Conservation (phyloP, 2,797 vertebrate species). For the Vireo griseus region DNA sequence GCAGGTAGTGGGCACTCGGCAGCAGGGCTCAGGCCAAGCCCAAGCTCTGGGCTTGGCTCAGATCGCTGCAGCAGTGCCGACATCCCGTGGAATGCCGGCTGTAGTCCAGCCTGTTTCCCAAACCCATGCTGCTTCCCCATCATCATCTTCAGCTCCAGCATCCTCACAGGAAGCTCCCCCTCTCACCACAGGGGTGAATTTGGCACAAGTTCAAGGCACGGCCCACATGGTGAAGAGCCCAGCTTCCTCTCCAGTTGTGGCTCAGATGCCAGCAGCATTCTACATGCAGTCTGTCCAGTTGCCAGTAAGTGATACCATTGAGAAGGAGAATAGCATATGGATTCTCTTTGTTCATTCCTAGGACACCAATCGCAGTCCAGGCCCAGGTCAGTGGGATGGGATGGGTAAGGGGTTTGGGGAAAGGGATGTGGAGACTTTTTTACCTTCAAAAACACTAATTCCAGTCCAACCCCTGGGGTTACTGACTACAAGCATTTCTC, state of each 20-base stretch:
- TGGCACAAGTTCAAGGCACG: conserved; percentile 73
- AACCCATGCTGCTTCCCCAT: conserved; percentile 63
- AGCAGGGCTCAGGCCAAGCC: conserved; percentile 83
- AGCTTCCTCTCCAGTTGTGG: conserved; percentile 67
- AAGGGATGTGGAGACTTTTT: neutral
- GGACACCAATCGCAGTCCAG: conserved; percentile 17
- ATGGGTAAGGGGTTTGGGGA: conserved; percentile 18
- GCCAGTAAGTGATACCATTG: conserved; percentile 73
- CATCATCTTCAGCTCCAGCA: conserved; percentile 56
- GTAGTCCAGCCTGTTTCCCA: conserved; percentile 74
- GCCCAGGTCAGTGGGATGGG: conserved; percentile 42
- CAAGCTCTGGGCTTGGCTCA: conserved; percentile 88
- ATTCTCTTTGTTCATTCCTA: conserved; percentile 52
- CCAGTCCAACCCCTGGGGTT: neutral
- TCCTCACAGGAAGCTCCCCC: conserved; percentile 70
- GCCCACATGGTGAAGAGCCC: conserved; percentile 74
- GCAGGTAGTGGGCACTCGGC: conserved; percentile 92
- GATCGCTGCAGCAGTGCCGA: conserved; percentile 75
- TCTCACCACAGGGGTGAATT: conserved; percentile 62
- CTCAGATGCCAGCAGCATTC: conserved; percentile 76
- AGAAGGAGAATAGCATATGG: conserved; percentile 9
- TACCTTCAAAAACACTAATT: neutral
- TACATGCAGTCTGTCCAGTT: conserved; percentile 79
- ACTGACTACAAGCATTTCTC: neutral
- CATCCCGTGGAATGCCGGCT: conserved; percentile 64